A percentile compares a stretch with the other conserved stretches of the same genome.
Evolutionary conservation across 2,113 vertebrate species (phyloP).

Genomic region (Zosterops borbonicus): DNA sequence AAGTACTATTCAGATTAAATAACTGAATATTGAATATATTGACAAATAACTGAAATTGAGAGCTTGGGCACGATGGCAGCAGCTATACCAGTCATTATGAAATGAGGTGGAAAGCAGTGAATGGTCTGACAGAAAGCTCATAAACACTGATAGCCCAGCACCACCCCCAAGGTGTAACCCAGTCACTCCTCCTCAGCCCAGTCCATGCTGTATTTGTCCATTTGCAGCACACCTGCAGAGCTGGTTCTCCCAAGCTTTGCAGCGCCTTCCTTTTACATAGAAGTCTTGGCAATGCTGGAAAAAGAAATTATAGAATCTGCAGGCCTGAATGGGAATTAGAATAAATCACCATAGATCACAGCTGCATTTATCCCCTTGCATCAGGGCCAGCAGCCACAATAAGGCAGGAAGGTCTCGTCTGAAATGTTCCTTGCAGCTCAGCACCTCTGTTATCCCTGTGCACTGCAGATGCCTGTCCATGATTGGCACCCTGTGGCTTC

Average conservation of each 20-base stretch:
- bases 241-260: not conserved
- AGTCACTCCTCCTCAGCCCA: not conserved
- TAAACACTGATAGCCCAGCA: not conserved
- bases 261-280: not conserved
- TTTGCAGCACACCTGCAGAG: not conserved
- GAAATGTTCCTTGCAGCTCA: not conserved
- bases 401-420: not conserved
- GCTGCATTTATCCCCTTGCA: not conserved
- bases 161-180: not conserved
- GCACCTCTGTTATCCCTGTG: not conserved
- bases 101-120: not conserved
- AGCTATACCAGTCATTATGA: not conserved
- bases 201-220: rapidly evolving
- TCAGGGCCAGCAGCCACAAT: rapidly evolving
- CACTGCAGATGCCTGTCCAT: not conserved
- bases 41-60: not conserved
- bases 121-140: not conserved
- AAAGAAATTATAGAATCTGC: not conserved
- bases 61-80: not conserved
- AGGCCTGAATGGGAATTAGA: not conserved
- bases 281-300: not conserved
- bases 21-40: not conserved
- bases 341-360: not conserved
- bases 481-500: not conserved
- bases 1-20: not conserved